Evolutionary conservation across 2,888 invertebrate species (phyloP).

Genomic region (Tinea trinotella): DNA sequence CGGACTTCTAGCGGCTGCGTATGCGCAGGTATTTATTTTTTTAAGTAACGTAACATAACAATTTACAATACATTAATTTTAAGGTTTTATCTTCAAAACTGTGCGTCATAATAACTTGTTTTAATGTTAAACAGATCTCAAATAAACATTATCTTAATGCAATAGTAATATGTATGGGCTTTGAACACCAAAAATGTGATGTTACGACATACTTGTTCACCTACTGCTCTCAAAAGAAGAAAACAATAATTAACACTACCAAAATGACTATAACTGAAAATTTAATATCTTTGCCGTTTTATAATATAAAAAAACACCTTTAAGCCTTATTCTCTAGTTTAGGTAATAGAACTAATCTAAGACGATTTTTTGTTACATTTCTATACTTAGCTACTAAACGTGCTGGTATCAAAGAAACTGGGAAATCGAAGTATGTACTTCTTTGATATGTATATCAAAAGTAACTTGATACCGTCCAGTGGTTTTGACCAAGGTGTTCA

Average conservation of each 20-base stretch:
- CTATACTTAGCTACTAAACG: too few relatives aligned
- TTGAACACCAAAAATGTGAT: neutral
- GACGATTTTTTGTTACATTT: too few relatives aligned
- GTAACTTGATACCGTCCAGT: too few relatives aligned
- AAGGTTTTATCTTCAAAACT: conserved; percentile 10
- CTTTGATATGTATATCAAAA: too few relatives aligned
- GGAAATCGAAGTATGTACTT: too few relatives aligned
- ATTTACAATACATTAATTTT: conserved; percentile 22
- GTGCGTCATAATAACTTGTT: conserved; percentile 21
- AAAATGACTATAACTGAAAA: too few relatives aligned
- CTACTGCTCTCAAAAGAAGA: conserved; percentile 8
- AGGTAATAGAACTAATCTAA: too few relatives aligned
- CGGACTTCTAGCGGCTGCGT: conserved; percentile 41
- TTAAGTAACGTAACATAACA: conserved; percentile 20
- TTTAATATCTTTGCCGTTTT: too few relatives aligned
- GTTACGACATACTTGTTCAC: conserved; percentile 5
- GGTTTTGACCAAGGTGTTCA: too few relatives aligned
- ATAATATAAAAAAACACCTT: neutral
- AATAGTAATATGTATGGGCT: neutral
- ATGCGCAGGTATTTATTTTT: conserved; percentile 45
- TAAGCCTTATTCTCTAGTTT: too few relatives aligned
- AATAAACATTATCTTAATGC: neutral
- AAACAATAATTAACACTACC: neutral
- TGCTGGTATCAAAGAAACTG: too few relatives aligned
- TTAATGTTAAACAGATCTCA: conserved; percentile 1